A percentile compares a stretch with the other conserved stretches of the same genome.
Evolutionary conservation across 2,888 invertebrate species (phyloP).

Genomic region (Eupithecia exiguata): DNA sequence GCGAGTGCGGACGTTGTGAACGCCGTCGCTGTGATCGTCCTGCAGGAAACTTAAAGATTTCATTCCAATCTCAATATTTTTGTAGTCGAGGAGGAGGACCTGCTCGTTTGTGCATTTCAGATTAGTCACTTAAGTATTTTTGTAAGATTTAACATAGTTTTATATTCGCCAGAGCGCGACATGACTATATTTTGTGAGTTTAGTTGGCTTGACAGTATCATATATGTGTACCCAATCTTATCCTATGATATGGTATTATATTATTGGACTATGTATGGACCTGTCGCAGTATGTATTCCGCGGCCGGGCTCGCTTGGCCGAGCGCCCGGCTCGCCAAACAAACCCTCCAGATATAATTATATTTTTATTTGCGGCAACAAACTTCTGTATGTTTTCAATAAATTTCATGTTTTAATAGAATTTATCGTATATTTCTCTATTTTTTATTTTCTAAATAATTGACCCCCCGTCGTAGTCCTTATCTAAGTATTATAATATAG

Average conservation of each 20-base stretch:
- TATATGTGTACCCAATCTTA: conserved; percentile 79
- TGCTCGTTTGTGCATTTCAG: conserved; percentile 80
- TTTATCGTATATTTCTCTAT: conserved; percentile 83
- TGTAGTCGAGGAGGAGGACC: conserved; percentile 82
- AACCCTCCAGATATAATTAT: conserved; percentile 81
- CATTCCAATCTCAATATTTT: conserved; percentile 85
- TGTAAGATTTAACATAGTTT: conserved; percentile 83
- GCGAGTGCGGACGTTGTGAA: conserved; percentile 72
- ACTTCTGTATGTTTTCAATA: conserved; percentile 83
- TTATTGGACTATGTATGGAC: conserved; percentile 80
- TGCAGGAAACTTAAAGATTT: conserved; percentile 79
- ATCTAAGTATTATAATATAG: conserved; percentile 74
- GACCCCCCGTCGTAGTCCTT: conserved; percentile 73
- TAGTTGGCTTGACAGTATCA: conserved; percentile 81
- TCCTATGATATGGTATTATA: conserved; percentile 82
- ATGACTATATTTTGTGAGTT: conserved; percentile 81
- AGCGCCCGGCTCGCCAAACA: conserved; percentile 51
- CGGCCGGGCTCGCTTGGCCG: conserved; percentile 56
- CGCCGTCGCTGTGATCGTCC: conserved; percentile 75
- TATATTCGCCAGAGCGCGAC: conserved; percentile 80
- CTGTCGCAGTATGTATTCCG: conserved; percentile 75
- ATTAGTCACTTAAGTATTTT: conserved; percentile 83
- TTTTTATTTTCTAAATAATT: conserved; percentile 77
- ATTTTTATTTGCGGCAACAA: conserved; percentile 79
- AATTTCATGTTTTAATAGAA: conserved; percentile 83